Percentiles rank a stretch among this genome's conserved stretches.
Evolutionary conservation across 1,140 invertebrate species (phyloP).

Genomic region (Pogonus chalceus): DNA sequence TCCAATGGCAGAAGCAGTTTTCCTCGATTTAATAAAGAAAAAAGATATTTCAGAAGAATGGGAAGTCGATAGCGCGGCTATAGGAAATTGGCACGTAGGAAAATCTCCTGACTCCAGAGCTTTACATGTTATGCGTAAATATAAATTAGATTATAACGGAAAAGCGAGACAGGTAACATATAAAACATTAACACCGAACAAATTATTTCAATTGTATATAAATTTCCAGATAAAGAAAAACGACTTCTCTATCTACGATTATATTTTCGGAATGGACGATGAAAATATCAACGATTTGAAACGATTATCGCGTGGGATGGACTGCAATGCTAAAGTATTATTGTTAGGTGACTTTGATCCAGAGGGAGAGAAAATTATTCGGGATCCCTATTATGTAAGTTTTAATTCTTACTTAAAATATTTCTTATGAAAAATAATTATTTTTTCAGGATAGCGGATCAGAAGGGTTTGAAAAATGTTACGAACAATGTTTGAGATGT

Average conservation of each 20-base stretch:
- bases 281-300: slow-evolving; percentile 64
- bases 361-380: slow-evolving; percentile 63
- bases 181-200: slow-evolving; percentile 7
- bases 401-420: slow-evolving; percentile 5
- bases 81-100: slow-evolving; percentile 76
- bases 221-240: slow-evolving; percentile 48
- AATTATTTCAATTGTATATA: slow-evolving; percentile 14
- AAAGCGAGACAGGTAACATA: slow-evolving; percentile 50
- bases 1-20: slow-evolving; percentile 87
- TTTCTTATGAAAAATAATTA: slow-evolving; percentile 4
- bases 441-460: slow-evolving; percentile 46
- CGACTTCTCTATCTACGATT: slow-evolving; percentile 72
- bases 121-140: slow-evolving; percentile 54
- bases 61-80: slow-evolving; percentile 81
- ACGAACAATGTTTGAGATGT: slow-evolving; percentile 56
- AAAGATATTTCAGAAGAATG: slow-evolving; percentile 41
- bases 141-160: slow-evolving; percentile 63
- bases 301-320: slow-evolving; percentile 43
- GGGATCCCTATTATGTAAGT: slow-evolving; percentile 81
- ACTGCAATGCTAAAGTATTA: slow-evolving; percentile 57
- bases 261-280: slow-evolving; percentile 87
- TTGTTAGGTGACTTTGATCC: slow-evolving; percentile 76
- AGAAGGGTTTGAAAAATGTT: slow-evolving; percentile 60
- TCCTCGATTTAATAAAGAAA: slow-evolving; percentile 50
- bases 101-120: slow-evolving; percentile 70